phyloP scores from a whole-genome alignment of 2,888 invertebrate genomes.

The Chymomyza amoena region DNA sequence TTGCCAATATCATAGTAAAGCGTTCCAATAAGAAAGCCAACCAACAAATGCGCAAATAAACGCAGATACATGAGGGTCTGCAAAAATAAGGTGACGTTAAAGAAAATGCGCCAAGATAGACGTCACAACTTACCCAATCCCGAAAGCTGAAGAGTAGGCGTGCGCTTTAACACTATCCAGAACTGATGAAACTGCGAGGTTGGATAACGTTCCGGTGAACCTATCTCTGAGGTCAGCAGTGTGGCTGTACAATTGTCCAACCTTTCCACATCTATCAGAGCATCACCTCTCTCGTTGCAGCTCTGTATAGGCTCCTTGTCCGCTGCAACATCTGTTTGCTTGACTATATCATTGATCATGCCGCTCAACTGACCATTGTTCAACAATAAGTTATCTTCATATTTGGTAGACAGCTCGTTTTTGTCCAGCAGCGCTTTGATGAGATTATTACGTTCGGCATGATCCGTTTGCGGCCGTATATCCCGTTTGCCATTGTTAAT shows the following conservation, averaged over 20 bases:
- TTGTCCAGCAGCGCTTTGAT: slow-evolving; percentile 82
- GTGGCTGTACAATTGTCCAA: slow-evolving; percentile 85
- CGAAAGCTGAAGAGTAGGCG: slow-evolving; percentile 90
- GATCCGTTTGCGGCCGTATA: slow-evolving; percentile 86
- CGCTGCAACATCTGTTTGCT: slow-evolving; percentile 55
- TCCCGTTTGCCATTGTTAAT: slow-evolving; percentile 91
- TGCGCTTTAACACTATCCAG: slow-evolving; percentile 91
- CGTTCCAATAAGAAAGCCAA: slow-evolving; percentile 95
- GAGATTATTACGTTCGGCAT: slow-evolving; percentile 81
- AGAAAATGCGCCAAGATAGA: not conserved
- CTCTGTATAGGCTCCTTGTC: slow-evolving; percentile 42
- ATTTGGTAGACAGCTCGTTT: slow-evolving; percentile 79
- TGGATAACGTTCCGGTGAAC: slow-evolving; percentile 87
- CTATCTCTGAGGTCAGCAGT: slow-evolving; percentile 83
- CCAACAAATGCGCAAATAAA: slow-evolving; percentile 94
- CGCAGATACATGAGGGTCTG: slow-evolving; percentile 97
- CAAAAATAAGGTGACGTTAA: not conserved
- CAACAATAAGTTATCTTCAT: slow-evolving; percentile 73
- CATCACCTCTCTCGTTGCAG: slow-evolving; percentile 75
- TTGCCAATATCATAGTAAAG: slow-evolving; percentile 97
- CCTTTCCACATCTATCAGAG: slow-evolving; percentile 81
- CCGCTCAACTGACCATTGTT: slow-evolving; percentile 79
- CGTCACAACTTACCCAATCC: slow-evolving; percentile 87
- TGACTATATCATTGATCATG: slow-evolving; percentile 83
- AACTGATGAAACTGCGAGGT: slow-evolving; percentile 91